A percentile compares a stretch with the other conserved stretches of the same genome.
These are phyloP conservation scores for Drosophila villosipedis DNA, from an alignment of 2,888 invertebrate genomes.

Conservation along the genomic window DNA sequence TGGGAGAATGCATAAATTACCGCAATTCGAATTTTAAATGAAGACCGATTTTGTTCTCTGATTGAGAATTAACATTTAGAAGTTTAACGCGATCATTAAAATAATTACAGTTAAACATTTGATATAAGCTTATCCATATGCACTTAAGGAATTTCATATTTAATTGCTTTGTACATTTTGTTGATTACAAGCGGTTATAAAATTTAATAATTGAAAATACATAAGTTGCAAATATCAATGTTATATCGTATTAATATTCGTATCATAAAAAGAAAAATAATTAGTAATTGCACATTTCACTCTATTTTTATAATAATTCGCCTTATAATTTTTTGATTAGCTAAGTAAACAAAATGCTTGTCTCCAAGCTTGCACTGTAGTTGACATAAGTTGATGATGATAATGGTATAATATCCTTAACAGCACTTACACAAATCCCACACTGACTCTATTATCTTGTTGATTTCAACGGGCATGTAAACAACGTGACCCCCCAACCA, in stretches of 20 bases:
- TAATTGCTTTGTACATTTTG: not conserved
- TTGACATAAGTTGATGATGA: conserved; percentile 20
- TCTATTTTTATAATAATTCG: not conserved
- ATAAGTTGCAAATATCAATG: not conserved
- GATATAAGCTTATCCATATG: not conserved
- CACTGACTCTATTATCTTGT: conserved; percentile 23
- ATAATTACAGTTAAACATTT: not conserved
- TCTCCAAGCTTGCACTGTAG: not conserved
- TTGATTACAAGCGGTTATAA: not conserved
- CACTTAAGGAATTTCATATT: not conserved
- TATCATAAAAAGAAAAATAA: not conserved
- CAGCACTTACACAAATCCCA: conserved; percentile 10
- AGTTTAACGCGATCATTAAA: not conserved
- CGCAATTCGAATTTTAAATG: conserved; percentile 5
- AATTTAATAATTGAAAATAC: not conserved
- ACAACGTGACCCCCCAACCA: conserved; percentile 23
- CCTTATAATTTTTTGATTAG: not conserved
- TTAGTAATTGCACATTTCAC: not conserved
- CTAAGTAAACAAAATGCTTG: not conserved
- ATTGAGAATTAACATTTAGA: conserved; percentile 3
- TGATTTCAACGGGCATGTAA: conserved; percentile 44
- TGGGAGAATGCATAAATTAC: conserved; percentile 56
- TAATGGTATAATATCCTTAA: conserved; percentile 22
- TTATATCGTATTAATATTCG: not conserved
- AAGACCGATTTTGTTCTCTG: not conserved